Evolutionary conservation across 53 echinoderm and acorn worm species (phyloP), one percentile per base, ranked within the genome.

Genomic region (Arbacia lixula): DNA sequence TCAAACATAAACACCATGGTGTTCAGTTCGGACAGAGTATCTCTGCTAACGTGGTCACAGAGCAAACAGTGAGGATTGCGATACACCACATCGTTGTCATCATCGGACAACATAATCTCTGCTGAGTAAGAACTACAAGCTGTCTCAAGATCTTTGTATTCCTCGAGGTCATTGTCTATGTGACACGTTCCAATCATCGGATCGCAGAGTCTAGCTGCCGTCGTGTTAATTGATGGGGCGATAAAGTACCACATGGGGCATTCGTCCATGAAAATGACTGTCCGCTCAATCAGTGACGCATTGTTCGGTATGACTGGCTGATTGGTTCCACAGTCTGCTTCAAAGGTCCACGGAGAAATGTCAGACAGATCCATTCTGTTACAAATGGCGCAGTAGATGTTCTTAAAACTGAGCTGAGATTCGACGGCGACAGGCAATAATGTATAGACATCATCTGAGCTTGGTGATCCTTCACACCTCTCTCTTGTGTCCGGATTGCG

Each of bases 341-440:
- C 2, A 17, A 89, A 61, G 35, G 42, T 19, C 89, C 89, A 89
- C 3, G 85, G 49, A 4, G 33, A 26, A 27, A 85, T 53, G 19
- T 76, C 67, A 31, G 39, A 6, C 26, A 66, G 72, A 3, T 54
- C 31, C 28, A 62, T 75, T n/a, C 89, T 75, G n/a, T 84, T 53
- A 26, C 89, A 89, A 4, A 84, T 53, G 17, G 66, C 84, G 42
- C 89, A 89, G 64, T 89, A 75, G 5, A 76, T 41, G 34, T 89
- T 89, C 26, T 67, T 75, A 24, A 72, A 89, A 34, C 75, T 76
- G n/a, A 65, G 22, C n/a, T 33, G 33, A 31, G 53, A n/a, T 14
- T 32, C 54, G 4, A 75, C 12, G 3, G 75, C 31, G 12, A 75
- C 75, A n/a, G 75, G 75, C 6, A 33, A 16, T 8, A 75, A 31